Base-by-base conservation (phyloP, 2,888 invertebrate genomes). In the Drosophila gaucha region DNA sequence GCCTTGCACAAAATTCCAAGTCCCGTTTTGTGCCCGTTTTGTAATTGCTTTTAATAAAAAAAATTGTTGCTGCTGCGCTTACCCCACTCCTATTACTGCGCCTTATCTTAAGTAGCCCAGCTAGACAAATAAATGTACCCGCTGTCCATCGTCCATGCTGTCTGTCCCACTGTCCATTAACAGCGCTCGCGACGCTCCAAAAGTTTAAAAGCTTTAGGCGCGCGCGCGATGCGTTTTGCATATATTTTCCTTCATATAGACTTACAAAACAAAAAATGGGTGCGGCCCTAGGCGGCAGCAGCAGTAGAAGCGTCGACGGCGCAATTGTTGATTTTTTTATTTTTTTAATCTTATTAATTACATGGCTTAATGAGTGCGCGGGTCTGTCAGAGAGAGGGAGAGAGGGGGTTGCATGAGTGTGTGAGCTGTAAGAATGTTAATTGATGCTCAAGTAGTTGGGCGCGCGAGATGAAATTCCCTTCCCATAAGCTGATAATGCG, bases 21-120 rank as follows among this genome's bases (percentile, higher is more conserved):
- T 78, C 69, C 63, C 78, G 58, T 73, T 73, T 72, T 74, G 78
- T 74, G 51, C 67, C 78, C 74, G 78, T 80, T 83, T 82, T 83
- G 82, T 83, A 83, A 83, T 83, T 83, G 82, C 82, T 83, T 83
- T 83, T 83, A 83, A 83, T 83, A 88, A 88, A 82, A 83, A 87
- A 86, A 82, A 83, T 46, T 62, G 71, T 74, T 76, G 77, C 78
- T 85, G 82, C 57, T 76, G 74, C 67, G 80, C 54, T 41, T 47
- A 51, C 46, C 26, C 56, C 55, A 44, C 52, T 71, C 56, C 56
- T 58, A 54, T 71, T 64, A 60, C 55, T 79, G 66, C 47, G 52
- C 41, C 57, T 74, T 70, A 59, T 50, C 74, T 65, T 78, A 74
- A 75, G 74, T 65, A 67, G 63, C 64, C 36, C 41, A 31, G 44